Evolutionary conservation across 2,797 vertebrate genomes (phyloP).

Genomic region (Vireo griseus): DNA sequence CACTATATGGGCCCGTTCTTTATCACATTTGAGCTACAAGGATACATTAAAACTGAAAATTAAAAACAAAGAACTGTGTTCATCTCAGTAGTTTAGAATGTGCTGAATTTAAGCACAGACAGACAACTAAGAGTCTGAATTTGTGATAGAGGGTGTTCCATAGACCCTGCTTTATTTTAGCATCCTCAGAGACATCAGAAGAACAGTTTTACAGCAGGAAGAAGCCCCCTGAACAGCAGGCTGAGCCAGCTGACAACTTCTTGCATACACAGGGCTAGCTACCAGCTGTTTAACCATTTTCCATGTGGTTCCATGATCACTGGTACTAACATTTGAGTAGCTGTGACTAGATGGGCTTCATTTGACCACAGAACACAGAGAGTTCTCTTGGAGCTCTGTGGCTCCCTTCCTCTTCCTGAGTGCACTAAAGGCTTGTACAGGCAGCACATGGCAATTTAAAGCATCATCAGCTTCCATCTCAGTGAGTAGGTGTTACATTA

Average conservation of each 20-base stretch:
- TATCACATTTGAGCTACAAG: neutral
- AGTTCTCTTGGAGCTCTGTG: neutral
- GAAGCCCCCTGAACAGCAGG: neutral
- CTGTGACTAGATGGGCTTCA: neutral
- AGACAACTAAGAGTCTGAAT: neutral
- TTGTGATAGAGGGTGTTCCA: neutral
- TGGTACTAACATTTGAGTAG: neutral
- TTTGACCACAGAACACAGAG: rapidly evolving
- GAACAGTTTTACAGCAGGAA: neutral
- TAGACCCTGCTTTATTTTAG: neutral
- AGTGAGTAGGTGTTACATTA: neutral
- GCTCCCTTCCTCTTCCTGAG: neutral
- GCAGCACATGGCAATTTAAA: neutral
- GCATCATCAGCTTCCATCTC: neutral
- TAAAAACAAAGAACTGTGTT: neutral
- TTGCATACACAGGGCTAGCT: neutral
- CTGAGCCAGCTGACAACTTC: neutral
- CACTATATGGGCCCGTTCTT: neutral
- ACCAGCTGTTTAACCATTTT: neutral
- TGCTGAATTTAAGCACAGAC: neutral
- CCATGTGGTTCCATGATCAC: neutral
- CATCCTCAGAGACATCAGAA: neutral
- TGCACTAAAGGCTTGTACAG: neutral
- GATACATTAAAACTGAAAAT: neutral
- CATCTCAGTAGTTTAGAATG: neutral